These are phyloP conservation scores for Macrocentrus cingulum DNA, from an alignment of 1,140 invertebrate genomes.

Conservation along the genomic window DNA sequence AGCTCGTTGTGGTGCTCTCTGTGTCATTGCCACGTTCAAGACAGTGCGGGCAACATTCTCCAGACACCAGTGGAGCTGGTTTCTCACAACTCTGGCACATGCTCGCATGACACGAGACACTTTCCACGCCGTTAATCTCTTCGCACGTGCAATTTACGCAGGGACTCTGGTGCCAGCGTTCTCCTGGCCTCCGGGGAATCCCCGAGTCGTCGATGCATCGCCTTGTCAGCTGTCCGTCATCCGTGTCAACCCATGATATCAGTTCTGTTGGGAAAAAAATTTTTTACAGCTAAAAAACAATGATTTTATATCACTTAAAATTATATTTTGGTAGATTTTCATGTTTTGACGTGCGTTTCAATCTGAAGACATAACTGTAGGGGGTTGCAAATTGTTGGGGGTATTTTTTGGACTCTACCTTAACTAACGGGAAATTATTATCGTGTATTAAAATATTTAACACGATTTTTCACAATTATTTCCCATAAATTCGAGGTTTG, in stretches of 20 bases:
- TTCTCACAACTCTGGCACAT: constrained; percentile 53
- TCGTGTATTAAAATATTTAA: too few relatives aligned
- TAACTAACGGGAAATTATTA: too few relatives aligned
- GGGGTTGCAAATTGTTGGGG: too few relatives aligned
- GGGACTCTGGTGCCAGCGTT: constrained; percentile 42
- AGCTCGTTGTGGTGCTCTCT: constrained; percentile 5
- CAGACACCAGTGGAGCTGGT: constrained; percentile 33
- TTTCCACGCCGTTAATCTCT: constrained; percentile 27
- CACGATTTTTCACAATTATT: too few relatives aligned
- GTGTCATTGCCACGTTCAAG: constrained; percentile 27
- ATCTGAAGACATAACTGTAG: too few relatives aligned
- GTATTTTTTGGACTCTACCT: too few relatives aligned
- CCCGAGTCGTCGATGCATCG: constrained; percentile 40
- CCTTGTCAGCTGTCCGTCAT: constrained; percentile 26
- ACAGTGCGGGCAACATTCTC: constrained; percentile 52
- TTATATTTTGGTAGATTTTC: too few relatives aligned
- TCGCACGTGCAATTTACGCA: constrained; percentile 48
- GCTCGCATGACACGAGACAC: constrained; percentile 40
- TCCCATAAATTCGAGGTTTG: too few relatives aligned
- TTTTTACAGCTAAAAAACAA: too few relatives aligned
- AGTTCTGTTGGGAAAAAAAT: constrained; percentile 39
- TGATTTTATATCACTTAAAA: too few relatives aligned
- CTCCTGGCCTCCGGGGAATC: constrained; percentile 33
- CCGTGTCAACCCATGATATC: constrained; percentile 33
- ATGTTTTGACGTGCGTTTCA: too few relatives aligned